Base-by-base conservation (phyloP, 2,797 vertebrate species). In the Silurus lanzhouensis region DNA sequence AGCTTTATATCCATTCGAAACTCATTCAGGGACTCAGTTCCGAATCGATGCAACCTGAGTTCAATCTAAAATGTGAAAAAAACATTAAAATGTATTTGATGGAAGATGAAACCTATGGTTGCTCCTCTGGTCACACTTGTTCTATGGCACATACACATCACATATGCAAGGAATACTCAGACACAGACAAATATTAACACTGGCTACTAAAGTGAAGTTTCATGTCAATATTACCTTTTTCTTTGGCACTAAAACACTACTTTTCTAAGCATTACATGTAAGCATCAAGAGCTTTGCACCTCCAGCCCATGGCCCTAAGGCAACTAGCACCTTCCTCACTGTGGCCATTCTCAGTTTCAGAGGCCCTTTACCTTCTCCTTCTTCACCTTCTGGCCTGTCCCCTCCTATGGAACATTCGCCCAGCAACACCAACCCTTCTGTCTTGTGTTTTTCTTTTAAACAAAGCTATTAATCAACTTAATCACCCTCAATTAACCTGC, bases 371-470 rank as follows among this genome's bases (percentile, higher is more conserved):
- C 70, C 22, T 82, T 75, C 81, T 84, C 84, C 70, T 68, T 82
- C 82, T 81, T 81, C 57, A 74, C 82, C 82, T 67, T 85, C 88
- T 92, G 92, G 90, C 91, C 93, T 94, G 93, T 93, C 91, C 89
- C 93, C 6, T 7, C 91, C 90, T 80, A 78, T 90, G 89, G 95
- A 96, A 95, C 94, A 95, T 96, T 96, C 95, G 90, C 93, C 93
- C 94, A 94, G 95, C 95, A 96, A 97, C 95, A 93, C 91, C 94
- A 96, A 91, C 91, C 91, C 89, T 89, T 93, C 89, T 91, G 94
- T 95, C 92, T 93, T 94, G 93, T 96, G 96, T 96, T 96, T 97
- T 96, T 91, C 95, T 93, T 96, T 93, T 91, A 96, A 95, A 95
- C 92, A 94, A 92, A 92, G 92, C 94, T 94, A 94, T 97, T 96